Evolutionary conservation across 2,113 vertebrate genomes (phyloP).

Genomic region (Tiliqua scincoides): DNA sequence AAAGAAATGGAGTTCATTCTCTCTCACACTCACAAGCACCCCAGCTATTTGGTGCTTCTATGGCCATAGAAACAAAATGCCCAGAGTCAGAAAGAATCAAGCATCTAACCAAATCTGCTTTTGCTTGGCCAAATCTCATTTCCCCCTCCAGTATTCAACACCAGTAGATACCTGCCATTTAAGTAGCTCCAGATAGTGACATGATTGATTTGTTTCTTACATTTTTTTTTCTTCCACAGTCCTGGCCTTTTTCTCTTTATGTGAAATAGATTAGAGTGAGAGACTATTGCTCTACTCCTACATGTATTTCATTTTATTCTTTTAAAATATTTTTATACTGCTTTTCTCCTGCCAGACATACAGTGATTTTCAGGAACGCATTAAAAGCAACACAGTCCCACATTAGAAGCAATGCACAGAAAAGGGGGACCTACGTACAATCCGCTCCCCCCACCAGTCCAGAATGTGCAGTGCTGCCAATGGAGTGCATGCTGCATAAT

Average conservation of each 20-base stretch:
- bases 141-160: background rate
- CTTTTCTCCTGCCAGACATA: too few species aligned
- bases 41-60: background rate
- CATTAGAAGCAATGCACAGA: too few species aligned
- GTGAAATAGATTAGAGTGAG: background rate
- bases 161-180: too few species aligned
- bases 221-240: background rate
- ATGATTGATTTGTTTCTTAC: background rate
- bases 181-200: background rate
- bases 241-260: background rate
- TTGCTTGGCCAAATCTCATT: background rate
- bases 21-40: background rate
- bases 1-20: constrained; percentile 20
- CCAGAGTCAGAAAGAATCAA: background rate
- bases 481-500: too few species aligned
- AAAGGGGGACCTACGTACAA: too few species aligned
- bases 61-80: background rate
- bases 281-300: background rate
- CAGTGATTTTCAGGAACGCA: too few species aligned
- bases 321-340: background rate
- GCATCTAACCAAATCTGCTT: background rate
- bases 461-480: too few species aligned
- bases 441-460: too few species aligned
- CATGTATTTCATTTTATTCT: background rate
- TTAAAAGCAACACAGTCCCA: too few species aligned